A percentile compares a stretch with the other conserved stretches of the same genome.
Conservation (phyloP, 2,797 vertebrate species). For the Hydrophis major region DNA sequence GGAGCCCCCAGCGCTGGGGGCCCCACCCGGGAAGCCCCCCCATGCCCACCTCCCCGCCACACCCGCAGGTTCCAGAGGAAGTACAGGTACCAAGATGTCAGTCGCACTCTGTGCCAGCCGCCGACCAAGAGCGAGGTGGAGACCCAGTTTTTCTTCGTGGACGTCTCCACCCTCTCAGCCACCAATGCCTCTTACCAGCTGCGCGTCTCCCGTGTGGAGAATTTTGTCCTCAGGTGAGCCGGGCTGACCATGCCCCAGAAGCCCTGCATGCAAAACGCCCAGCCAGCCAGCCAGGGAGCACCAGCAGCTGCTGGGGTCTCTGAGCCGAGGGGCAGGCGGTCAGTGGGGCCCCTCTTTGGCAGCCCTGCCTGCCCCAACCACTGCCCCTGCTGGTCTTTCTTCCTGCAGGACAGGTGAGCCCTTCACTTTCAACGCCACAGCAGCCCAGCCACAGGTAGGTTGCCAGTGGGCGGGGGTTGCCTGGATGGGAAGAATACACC, state of each 20-base stretch:
- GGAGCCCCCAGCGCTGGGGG: background rate
- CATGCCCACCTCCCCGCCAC: background rate
- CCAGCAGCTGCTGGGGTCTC: background rate
- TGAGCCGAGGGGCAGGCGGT: background rate
- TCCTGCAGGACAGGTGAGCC: slow-evolving; percentile 79
- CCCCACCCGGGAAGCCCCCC: background rate
- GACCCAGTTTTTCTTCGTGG: slow-evolving; percentile 91
- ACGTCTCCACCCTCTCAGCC: slow-evolving; percentile 88
- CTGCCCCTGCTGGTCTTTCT: background rate
- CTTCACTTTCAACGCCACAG: slow-evolving; percentile 92
- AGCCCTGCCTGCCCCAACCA: background rate
- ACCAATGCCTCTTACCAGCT: slow-evolving; percentile 84
- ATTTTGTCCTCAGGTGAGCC: slow-evolving; percentile 89
- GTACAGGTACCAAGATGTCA: slow-evolving; percentile 90
- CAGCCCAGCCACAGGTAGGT: slow-evolving; percentile 93
- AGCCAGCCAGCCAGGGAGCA: background rate
- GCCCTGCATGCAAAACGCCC: background rate
- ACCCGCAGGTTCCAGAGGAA: slow-evolving; percentile 87
- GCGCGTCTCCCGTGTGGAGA: slow-evolving; percentile 85
- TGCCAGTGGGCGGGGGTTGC: background rate
- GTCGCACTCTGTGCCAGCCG: slow-evolving; percentile 92
- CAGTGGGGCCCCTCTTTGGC: background rate
- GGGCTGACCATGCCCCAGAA: background rate
- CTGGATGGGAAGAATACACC: no score
- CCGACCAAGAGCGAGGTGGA: slow-evolving; percentile 80